Evolutionary conservation across 2,113 vertebrate species (phyloP).

Genomic region (Anser brachyrhynchus): DNA sequence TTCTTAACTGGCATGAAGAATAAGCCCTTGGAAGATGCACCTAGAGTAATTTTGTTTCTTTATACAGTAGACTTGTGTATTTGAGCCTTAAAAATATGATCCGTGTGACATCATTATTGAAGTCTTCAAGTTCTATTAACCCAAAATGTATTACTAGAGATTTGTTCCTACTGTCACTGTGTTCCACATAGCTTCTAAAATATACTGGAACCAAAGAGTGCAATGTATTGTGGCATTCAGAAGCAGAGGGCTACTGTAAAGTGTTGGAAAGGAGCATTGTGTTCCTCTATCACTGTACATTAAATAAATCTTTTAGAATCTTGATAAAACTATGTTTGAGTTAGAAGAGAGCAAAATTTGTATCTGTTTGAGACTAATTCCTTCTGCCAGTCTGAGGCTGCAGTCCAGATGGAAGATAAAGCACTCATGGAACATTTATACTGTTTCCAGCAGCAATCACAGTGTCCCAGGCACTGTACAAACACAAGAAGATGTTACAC

Average conservation of each 20-base stretch:
- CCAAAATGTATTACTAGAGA: neutral
- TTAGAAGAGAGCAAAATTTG: neutral
- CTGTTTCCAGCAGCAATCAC: neutral
- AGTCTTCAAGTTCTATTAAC: neutral
- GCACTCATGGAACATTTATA: neutral
- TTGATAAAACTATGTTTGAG: neutral
- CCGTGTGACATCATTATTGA: neutral
- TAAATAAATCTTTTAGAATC: neutral
- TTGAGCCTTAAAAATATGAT: neutral
- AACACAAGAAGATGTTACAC: neutral
- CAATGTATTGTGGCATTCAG: neutral
- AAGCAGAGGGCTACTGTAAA: neutral
- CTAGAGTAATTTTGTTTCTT: neutral
- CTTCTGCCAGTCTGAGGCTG: neutral
- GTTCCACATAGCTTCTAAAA: neutral
- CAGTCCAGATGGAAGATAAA: conserved; percentile 13
- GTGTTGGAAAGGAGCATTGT: neutral
- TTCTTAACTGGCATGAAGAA: neutral
- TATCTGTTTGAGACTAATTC: neutral
- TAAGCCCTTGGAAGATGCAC: neutral
- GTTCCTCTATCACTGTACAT: neutral
- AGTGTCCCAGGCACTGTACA: neutral
- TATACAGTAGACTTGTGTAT: neutral
- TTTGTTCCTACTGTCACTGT: neutral
- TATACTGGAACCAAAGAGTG: neutral